A percentile compares a stretch with the other conserved stretches of the same genome.
Conservation (phyloP, 2,888 invertebrate genomes). For the Dynastes maya region DNA sequence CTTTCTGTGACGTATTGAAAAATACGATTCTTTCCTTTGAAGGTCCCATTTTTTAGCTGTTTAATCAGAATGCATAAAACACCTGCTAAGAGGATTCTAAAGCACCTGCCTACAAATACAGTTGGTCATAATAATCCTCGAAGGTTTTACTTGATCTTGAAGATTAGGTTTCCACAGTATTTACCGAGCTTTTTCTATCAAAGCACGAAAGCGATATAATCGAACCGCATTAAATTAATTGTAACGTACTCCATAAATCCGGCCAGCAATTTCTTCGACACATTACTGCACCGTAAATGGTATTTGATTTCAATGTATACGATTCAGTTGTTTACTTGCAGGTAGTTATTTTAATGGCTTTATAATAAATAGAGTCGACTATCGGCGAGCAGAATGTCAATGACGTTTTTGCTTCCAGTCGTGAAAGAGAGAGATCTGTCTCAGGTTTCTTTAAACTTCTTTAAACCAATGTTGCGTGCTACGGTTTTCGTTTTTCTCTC, state of each 20-base stretch:
- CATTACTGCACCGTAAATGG: neutral
- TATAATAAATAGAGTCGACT: neutral
- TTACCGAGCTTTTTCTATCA: neutral
- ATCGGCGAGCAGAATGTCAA: conserved; percentile 10
- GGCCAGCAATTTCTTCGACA: neutral
- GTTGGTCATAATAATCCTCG: too few species aligned
- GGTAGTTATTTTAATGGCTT: conserved; percentile 10
- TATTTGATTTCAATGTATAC: conserved; percentile 4
- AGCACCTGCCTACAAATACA: too few species aligned
- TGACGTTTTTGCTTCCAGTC: conserved; percentile 5
- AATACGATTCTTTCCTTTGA: too few species aligned
- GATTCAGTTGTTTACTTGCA: conserved; percentile 5
- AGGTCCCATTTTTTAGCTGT: too few species aligned
- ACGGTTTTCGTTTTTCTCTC: neutral
- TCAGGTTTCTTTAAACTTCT: neutral
- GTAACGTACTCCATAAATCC: neutral
- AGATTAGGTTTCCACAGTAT: too few species aligned
- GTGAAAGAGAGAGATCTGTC: neutral
- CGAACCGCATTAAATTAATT: neutral
- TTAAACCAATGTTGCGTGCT: neutral
- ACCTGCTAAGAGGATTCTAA: too few species aligned
- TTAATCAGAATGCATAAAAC: too few species aligned
- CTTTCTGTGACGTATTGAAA: too few species aligned
- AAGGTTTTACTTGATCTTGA: neutral
- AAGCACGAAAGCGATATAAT: neutral